Conservation (phyloP, 2,113 vertebrate species). For the Poecilia latipinna region DNA sequence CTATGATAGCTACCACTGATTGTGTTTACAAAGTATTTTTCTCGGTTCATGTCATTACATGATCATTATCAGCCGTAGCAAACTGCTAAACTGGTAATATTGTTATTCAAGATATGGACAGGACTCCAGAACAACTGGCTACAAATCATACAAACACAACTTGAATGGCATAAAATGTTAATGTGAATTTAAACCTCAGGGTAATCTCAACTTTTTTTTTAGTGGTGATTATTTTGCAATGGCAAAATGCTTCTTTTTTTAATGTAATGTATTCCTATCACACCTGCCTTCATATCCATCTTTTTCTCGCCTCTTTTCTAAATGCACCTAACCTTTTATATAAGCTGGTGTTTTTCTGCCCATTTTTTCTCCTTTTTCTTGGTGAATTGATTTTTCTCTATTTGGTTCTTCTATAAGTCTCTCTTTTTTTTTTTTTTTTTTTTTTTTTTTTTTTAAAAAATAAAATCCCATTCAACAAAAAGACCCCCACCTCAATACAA, state of each 20-base stretch:
- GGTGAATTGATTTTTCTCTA: conserved; percentile 59
- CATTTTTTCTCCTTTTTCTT: conserved; percentile 34
- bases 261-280: conserved; percentile 46
- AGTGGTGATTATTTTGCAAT: conserved; percentile 8
- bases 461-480: conserved; percentile 76
- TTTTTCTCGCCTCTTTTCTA: conserved; percentile 44
- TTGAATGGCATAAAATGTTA: conserved; percentile 44
- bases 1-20: too few species aligned
- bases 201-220: background rate
- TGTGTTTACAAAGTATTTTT: too few species aligned
- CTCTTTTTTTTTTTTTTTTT: too few species aligned
- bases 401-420: conserved; percentile 59
- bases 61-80: too few species aligned
- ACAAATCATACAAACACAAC: conserved; percentile 17
- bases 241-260: conserved; percentile 44
- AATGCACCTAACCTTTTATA: conserved; percentile 46
- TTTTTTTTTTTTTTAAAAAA: conserved; percentile 73
- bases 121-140: conserved; percentile 2
- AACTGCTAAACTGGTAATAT: too few species aligned
- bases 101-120: too few species aligned
- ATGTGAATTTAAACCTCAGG: conserved; percentile 48
- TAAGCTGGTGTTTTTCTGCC: conserved; percentile 35
- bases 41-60: too few species aligned
- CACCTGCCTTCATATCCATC: conserved; percentile 34
- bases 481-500: too few species aligned